These are phyloP conservation scores for Drosophila eohydei DNA, from an alignment of 2,888 invertebrate species.

Conservation along the genomic window DNA sequence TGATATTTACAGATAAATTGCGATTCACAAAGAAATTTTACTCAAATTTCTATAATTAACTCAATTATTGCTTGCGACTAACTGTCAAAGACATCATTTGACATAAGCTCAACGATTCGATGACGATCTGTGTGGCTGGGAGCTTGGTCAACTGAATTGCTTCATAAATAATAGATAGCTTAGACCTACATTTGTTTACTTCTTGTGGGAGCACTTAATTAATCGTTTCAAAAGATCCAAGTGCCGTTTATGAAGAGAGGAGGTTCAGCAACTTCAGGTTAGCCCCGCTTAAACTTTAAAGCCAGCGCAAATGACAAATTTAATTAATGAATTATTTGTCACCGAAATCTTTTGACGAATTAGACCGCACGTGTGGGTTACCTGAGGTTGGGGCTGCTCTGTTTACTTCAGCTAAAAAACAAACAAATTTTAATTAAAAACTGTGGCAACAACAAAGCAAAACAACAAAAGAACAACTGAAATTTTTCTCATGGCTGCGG, in stretches of 20 bases:
- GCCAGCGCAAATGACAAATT: conserved; percentile 31
- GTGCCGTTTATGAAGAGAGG: background rate
- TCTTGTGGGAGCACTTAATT: background rate
- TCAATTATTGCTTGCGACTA: background rate
- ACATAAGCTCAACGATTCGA: background rate
- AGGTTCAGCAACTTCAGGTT: background rate
- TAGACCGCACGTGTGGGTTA: conserved; percentile 45
- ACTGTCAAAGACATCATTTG: background rate
- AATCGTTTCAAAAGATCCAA: background rate
- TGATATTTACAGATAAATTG: conserved; percentile 33
- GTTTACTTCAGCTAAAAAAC: conserved; percentile 25
- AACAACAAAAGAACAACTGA: conserved; percentile 21
- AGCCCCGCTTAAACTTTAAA: conserved; percentile 14
- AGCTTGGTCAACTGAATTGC: background rate
- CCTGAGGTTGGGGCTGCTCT: conserved; percentile 34
- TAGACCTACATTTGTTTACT: conserved; percentile 1
- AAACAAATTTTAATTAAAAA: conserved; percentile 50
- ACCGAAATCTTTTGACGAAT: conserved; percentile 35
- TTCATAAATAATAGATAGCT: background rate
- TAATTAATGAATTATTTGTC: conserved; percentile 50
- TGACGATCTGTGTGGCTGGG: background rate
- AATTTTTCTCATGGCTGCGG: conserved; percentile 41
- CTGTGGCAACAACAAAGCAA: conserved; percentile 28
- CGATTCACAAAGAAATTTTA: conserved; percentile 21
- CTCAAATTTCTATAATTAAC: conserved; percentile 50